A percentile compares a stretch with the other conserved stretches of the same genome.
These are phyloP conservation scores for Spisula subtruncata DNA, from an alignment of 2,888 invertebrate genomes.

Conservation along the genomic window DNA sequence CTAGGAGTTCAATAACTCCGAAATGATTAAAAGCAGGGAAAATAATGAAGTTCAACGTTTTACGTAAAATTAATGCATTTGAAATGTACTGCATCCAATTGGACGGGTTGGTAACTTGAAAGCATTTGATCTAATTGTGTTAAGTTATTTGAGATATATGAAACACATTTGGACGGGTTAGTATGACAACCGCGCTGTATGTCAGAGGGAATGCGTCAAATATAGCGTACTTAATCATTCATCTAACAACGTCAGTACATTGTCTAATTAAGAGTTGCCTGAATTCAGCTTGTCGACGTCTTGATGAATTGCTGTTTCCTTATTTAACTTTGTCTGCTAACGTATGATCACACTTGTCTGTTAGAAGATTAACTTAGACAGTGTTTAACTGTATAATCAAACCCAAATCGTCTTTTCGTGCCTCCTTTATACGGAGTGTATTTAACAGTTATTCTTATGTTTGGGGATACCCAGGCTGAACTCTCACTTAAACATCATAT, in stretches of 20 bases:
- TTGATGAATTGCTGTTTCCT: conserved; percentile 18
- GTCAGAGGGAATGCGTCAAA: neutral
- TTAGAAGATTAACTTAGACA: neutral
- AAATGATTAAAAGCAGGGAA: no score
- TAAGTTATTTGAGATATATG: no score
- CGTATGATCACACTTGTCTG: neutral
- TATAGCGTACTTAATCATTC: neutral
- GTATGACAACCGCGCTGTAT: neutral
- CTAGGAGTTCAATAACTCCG: no score
- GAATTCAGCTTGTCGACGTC: neutral
- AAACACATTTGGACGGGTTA: no score
- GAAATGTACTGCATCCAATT: no score
- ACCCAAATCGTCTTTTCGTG: neutral
- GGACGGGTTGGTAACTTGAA: no score
- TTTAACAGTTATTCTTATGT: neutral
- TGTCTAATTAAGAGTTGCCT: neutral
- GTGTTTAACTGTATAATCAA: neutral
- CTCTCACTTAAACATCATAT: no score
- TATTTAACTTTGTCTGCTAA: neutral
- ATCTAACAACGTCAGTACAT: neutral
- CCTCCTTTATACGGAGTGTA: neutral
- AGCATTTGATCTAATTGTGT: no score
- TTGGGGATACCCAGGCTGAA: no score
- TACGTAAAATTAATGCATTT: no score
- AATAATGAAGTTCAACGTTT: no score